Percentiles rank a stretch among this genome's conserved stretches.
Evolutionary conservation across 2,113 vertebrate genomes (phyloP).

Genomic region (Ctenodactylus gundi): DNA sequence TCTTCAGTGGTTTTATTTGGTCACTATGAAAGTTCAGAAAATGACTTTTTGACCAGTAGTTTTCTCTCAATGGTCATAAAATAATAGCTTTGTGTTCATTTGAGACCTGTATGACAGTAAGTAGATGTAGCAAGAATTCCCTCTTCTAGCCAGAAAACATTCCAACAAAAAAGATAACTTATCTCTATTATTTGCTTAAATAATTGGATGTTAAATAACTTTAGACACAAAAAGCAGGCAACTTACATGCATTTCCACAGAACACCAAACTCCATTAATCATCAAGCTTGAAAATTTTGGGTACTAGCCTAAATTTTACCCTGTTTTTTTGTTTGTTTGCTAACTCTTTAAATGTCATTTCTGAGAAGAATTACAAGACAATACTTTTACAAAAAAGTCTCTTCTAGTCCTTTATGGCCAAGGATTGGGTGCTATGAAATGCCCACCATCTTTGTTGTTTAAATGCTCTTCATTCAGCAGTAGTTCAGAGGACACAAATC

Average conservation of each 20-base stretch:
- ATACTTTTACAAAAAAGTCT: not conserved
- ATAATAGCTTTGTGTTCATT: not conserved
- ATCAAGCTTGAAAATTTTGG: not conserved
- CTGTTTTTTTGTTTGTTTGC: too few relatives aligned
- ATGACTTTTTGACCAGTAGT: constrained; percentile 18
- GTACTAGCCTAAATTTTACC: not conserved
- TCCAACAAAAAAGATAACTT: not conserved
- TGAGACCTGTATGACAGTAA: not conserved
- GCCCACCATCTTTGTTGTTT: not conserved
- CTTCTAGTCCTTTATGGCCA: not conserved
- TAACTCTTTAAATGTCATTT: not conserved
- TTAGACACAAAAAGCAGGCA: not conserved
- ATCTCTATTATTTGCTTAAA: not conserved
- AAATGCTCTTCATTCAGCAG: not conserved
- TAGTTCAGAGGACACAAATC: not conserved
- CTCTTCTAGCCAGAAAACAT: not conserved
- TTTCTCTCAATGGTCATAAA: not conserved
- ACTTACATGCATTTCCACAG: not conserved
- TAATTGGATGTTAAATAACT: not conserved
- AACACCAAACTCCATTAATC: not conserved
- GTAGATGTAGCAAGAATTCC: not conserved
- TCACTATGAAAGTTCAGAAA: constrained; percentile 8
- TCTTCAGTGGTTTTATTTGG: not conserved
- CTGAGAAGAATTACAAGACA: not conserved
- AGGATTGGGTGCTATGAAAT: not conserved